Conservation (phyloP, 1,140 invertebrate species). For the Temnothorax nylanderi region DNA sequence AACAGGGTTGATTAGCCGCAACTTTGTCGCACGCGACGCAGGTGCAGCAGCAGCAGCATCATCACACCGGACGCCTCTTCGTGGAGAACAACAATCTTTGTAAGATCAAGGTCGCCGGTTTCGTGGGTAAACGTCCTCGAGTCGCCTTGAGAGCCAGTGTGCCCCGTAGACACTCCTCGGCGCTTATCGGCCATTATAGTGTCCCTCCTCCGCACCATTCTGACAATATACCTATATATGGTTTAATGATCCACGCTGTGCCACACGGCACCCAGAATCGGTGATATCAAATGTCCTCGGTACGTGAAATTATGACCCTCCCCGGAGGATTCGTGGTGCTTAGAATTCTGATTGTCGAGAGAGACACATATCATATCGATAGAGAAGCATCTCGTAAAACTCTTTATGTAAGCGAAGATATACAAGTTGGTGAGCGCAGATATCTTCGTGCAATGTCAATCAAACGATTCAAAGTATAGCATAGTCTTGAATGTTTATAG, state of each 20-base stretch:
- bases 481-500: not conserved
- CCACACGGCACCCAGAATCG: slow-evolving; percentile 9
- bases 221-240: slow-evolving; percentile 52
- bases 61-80: slow-evolving; percentile 21
- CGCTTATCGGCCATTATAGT: slow-evolving; percentile 67
- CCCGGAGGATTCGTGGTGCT: not conserved
- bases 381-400: not conserved
- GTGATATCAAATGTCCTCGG: not conserved
- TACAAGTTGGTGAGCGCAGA: not conserved
- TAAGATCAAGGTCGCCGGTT: slow-evolving; percentile 80
- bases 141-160: slow-evolving; percentile 77
- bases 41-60: slow-evolving; percentile 49
- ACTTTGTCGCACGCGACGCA: slow-evolving; percentile 53
- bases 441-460: not conserved
- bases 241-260: slow-evolving; percentile 21
- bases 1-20: slow-evolving; percentile 12
- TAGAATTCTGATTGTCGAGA: not conserved
- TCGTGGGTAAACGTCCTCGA: slow-evolving; percentile 82
- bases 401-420: not conserved
- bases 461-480: not conserved
- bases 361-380: not conserved
- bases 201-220: slow-evolving; percentile 52
- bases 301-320: not conserved
- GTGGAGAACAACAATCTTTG: slow-evolving; percentile 45
- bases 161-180: slow-evolving; percentile 45